These are phyloP conservation scores for Microctenopoma stevenorrisi DNA, from an alignment of 2,797 vertebrate genomes.

Conservation along the genomic window DNA sequence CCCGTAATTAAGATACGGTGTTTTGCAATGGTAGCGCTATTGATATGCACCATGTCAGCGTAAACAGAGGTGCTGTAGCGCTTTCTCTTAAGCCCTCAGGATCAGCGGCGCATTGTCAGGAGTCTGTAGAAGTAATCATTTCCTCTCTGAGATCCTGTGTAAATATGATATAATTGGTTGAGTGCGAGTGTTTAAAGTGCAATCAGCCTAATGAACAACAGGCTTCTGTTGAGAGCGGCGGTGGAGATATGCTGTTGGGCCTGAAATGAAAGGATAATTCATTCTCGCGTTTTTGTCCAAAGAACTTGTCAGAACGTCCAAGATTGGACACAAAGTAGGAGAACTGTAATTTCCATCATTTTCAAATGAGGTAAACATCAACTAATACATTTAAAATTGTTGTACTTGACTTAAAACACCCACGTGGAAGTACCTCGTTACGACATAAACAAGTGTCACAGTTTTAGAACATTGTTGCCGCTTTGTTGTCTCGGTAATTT, in stretches of 20 bases:
- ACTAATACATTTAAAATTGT: slow-evolving; percentile 3
- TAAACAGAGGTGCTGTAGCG: slow-evolving; percentile 63
- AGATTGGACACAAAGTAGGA: slow-evolving; percentile 27
- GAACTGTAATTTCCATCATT: slow-evolving; percentile 36
- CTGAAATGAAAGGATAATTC: slow-evolving; percentile 41
- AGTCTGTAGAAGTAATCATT: slow-evolving; percentile 74
- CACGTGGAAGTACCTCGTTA: slow-evolving; percentile 27
- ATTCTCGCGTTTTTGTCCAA: slow-evolving; percentile 61
- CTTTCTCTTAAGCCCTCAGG: slow-evolving; percentile 29
- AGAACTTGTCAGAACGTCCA: slow-evolving; percentile 51
- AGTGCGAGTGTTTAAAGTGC: slow-evolving; percentile 76
- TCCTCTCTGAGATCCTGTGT: slow-evolving; percentile 70
- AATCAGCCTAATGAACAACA: slow-evolving; percentile 82
- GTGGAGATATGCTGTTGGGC: slow-evolving; percentile 54
- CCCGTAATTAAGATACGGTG: slow-evolving; percentile 71
- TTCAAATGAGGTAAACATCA: slow-evolving; percentile 19
- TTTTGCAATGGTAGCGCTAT: slow-evolving; percentile 71
- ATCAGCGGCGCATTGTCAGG: slow-evolving; percentile 32
- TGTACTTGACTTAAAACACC: slow-evolving; percentile 26
- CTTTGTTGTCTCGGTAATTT: slow-evolving; percentile 49
- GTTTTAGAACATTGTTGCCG: slow-evolving; percentile 45
- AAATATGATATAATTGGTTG: slow-evolving; percentile 77
- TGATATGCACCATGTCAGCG: slow-evolving; percentile 60
- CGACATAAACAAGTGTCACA: slow-evolving; percentile 51
- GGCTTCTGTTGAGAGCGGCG: slow-evolving; percentile 72